These are phyloP conservation scores for Dicyrtomina minuta DNA, from an alignment of 2,888 invertebrate species.

Conservation along the genomic window DNA sequence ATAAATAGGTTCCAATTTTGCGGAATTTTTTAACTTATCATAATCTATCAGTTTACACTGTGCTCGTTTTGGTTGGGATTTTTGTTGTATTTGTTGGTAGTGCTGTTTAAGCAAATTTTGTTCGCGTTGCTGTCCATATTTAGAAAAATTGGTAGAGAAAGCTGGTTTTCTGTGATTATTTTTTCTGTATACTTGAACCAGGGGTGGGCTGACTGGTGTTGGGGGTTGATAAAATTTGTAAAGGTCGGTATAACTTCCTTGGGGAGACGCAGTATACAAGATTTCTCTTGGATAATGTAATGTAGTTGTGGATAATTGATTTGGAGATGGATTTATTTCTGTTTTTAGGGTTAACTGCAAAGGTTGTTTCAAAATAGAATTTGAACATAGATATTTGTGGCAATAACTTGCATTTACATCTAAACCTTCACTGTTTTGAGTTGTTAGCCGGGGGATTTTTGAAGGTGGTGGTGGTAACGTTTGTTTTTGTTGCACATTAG, in stretches of 20 bases:
- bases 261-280: neutral
- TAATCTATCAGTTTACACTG: too few species aligned
- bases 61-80: too few species aligned
- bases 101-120: too few species aligned
- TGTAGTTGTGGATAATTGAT: neutral
- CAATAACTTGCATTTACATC: too few species aligned
- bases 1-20: neutral
- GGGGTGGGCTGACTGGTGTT: slow-evolving; percentile 14
- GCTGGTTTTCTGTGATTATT: too few species aligned
- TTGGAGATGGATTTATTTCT: neutral
- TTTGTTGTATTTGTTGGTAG: too few species aligned
- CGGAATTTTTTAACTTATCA: neutral
- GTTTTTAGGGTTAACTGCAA: neutral
- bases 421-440: neutral
- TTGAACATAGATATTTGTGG: neutral
- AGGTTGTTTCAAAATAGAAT: neutral
- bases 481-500: too few species aligned
- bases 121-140: too few species aligned
- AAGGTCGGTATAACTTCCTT: too few species aligned
- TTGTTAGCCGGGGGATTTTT: slow-evolving; percentile 3
- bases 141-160: too few species aligned
- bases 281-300: neutral
- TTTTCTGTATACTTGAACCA: slow-evolving; percentile 12
- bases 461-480: slow-evolving; percentile 2
- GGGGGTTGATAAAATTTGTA: too few species aligned